phyloP scores from a whole-genome alignment of 1,140 invertebrate species.

The Drosophila funebris region DNA sequence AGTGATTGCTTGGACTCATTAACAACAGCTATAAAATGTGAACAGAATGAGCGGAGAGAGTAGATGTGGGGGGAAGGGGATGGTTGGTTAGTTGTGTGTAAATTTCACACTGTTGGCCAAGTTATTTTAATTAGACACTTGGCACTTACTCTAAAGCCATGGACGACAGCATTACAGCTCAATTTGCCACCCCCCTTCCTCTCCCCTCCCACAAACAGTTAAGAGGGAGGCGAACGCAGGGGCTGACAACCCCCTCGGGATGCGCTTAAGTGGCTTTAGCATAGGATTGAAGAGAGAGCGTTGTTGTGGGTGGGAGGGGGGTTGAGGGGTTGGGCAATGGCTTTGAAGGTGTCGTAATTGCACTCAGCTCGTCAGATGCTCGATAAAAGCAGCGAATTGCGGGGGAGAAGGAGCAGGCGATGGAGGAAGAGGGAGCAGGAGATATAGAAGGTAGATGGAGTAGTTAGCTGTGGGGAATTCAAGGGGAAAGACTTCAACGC shows the following conservation, averaged over 20 bases:
- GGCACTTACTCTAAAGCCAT: slow-evolving; percentile 21
- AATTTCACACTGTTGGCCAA: slow-evolving; percentile 64
- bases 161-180: not conserved
- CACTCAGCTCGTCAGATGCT: slow-evolving; percentile 71
- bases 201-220: too few species aligned
- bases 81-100: slow-evolving; percentile 40
- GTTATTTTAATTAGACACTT: slow-evolving; percentile 74
- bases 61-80: not conserved
- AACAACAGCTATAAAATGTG: slow-evolving; percentile 56
- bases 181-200: slow-evolving; percentile 9
- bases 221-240: not conserved
- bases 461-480: not conserved
- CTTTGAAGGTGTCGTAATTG: slow-evolving; percentile 80
- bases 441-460: not conserved
- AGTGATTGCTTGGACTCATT: slow-evolving; percentile 62
- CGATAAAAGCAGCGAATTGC: slow-evolving; percentile 55
- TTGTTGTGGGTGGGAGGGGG: not conserved
- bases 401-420: not conserved
- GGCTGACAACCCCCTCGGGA: slow-evolving; percentile 58
- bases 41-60: slow-evolving; percentile 28
- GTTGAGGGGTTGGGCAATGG: slow-evolving; percentile 19
- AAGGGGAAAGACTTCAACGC: slow-evolving; percentile 38
- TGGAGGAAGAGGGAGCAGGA: not conserved
- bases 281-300: too few species aligned
- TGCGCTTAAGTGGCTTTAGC: slow-evolving; percentile 67